Conservation (phyloP, 2,797 vertebrate species). For the Bradypus variegatus region DNA sequence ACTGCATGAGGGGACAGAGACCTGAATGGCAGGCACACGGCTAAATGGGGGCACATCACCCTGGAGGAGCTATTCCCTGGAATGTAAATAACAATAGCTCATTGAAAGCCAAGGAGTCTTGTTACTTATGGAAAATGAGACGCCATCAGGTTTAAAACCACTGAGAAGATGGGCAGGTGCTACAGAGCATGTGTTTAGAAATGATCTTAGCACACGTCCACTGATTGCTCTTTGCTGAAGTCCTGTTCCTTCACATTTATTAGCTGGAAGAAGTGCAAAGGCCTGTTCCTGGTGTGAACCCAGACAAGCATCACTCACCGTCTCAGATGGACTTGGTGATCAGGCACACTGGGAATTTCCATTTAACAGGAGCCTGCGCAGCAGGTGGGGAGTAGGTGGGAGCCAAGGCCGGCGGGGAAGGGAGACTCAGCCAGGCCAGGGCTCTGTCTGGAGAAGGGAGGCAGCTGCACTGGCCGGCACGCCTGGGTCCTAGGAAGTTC, state of each 20-base stretch:
- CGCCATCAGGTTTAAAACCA: not conserved
- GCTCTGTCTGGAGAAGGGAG: not conserved
- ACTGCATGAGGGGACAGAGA: not conserved
- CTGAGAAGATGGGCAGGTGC: not conserved
- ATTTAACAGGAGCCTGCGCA: not conserved
- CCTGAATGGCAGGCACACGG: constrained; percentile 41
- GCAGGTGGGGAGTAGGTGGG: not conserved
- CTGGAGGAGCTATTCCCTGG: constrained; percentile 40
- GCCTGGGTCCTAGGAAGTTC: not conserved
- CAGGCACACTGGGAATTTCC: not conserved
- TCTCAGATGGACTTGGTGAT: not conserved
- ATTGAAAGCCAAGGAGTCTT: constrained; percentile 47
- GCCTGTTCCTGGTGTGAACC: not conserved
- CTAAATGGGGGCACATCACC: constrained; percentile 31
- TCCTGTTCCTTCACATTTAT: not conserved
- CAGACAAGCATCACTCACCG: fast-evolving
- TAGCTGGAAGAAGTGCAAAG: not conserved
- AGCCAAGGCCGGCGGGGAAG: not conserved
- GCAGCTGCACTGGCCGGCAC: not conserved
- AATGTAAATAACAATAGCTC: constrained; percentile 50
- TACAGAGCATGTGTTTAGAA: not conserved
- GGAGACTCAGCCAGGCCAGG: not conserved
- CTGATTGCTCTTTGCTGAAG: not conserved
- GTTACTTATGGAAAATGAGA: not conserved
- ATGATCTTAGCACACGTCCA: too few relatives aligned